Percentiles rank a stretch among this genome's conserved stretches.
phyloP scores from a whole-genome alignment of 2,888 invertebrate species.

The Disparrhopalites patrizii region DNA sequence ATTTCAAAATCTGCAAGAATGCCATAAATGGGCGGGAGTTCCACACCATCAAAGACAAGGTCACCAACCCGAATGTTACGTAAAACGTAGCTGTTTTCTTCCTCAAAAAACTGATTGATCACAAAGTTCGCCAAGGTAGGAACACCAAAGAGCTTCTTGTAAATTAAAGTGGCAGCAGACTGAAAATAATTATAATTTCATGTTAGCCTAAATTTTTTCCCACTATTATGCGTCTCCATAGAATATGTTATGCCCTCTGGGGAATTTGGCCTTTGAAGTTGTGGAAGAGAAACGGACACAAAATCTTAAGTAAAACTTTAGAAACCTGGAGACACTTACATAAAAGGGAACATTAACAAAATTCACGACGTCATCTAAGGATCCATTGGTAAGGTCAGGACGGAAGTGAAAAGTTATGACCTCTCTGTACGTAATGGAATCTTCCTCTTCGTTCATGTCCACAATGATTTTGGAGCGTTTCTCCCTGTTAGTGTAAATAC shows the following conservation, averaged over 20 bases:
- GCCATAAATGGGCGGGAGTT: slow-evolving; percentile 7
- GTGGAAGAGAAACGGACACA: too few species aligned
- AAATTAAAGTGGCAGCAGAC: too few species aligned
- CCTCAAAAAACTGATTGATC: not conserved
- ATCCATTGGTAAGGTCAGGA: slow-evolving; percentile 1
- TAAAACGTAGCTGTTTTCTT: slow-evolving; percentile 6
- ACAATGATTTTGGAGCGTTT: slow-evolving; percentile 11
- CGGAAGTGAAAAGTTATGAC: not conserved
- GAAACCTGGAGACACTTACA: too few species aligned
- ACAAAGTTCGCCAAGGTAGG: not conserved
- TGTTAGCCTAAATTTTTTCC: too few species aligned
- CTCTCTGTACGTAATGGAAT: slow-evolving; percentile 15
- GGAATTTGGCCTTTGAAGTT: too few species aligned
- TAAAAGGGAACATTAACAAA: slow-evolving; percentile 11
- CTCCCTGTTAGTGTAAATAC: too few species aligned
- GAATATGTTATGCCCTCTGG: too few species aligned
- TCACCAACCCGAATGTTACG: slow-evolving; percentile 23
- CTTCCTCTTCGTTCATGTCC: slow-evolving; percentile 9
- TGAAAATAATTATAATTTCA: too few species aligned
- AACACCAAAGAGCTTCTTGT: too few species aligned
- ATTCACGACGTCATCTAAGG: not conserved
- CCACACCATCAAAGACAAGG: slow-evolving; percentile 28
- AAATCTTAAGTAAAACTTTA: too few species aligned
- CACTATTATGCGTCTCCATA: too few species aligned
- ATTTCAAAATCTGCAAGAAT: not conserved